Percentiles rank a stretch among this genome's conserved stretches.
phyloP scores from a whole-genome alignment of 2,113 vertebrate genomes.

The Chrysemys picta region DNA sequence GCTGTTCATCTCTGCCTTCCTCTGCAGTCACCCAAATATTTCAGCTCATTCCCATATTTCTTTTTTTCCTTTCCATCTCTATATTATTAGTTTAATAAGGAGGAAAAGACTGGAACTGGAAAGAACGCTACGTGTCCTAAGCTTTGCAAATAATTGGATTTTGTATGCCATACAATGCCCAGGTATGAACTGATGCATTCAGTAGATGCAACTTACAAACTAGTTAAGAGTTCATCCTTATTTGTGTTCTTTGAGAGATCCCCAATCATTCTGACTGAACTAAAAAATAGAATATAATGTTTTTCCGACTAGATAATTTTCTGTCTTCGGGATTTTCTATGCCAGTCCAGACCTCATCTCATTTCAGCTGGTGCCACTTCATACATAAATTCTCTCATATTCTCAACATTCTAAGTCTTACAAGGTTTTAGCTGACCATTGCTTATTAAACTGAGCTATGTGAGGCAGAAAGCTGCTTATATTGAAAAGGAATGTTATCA shows the following conservation, averaged over 20 bases:
- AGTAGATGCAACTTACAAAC: no score
- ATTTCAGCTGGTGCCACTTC: neutral
- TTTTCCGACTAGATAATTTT: neutral
- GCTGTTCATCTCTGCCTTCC: neutral
- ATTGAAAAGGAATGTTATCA: neutral
- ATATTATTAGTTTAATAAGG: neutral
- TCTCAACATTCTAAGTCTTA: neutral
- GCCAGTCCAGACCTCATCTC: no score
- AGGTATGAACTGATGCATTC: neutral
- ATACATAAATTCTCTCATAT: neutral
- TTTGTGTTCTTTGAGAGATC: neutral
- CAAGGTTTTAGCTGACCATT: neutral
- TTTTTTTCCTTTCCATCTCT: neutral
- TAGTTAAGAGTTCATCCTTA: neutral
- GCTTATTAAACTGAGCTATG: neutral
- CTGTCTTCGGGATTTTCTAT: neutral
- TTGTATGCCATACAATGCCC: neutral
- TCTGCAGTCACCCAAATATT: neutral
- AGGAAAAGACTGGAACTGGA: neutral
- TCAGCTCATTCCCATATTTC: neutral
- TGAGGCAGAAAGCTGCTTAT: neutral
- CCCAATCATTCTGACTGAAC: neutral
- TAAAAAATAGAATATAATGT: neutral
- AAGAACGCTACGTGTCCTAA: neutral
- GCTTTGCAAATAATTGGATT: neutral